Evolutionary conservation across 2,113 vertebrate genomes (phyloP).

Genomic region (Etheostoma spectabile): DNA sequence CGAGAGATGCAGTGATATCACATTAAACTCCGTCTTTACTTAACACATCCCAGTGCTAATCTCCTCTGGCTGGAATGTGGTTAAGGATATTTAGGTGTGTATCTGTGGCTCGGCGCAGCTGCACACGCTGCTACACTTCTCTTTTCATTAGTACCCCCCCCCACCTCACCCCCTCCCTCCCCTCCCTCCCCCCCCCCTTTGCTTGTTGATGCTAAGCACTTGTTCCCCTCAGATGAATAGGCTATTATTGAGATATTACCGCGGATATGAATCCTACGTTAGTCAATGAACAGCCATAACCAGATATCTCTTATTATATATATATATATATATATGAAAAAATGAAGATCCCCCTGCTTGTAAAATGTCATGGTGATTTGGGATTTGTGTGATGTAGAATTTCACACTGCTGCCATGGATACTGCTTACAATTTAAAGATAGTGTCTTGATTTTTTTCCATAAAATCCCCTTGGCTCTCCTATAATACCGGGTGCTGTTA

Average conservation of each 20-base stretch:
- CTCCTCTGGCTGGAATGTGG: conserved; percentile 71
- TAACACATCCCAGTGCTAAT: conserved; percentile 70
- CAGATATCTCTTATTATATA: conserved; percentile 57
- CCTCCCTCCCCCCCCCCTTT: conserved; percentile 5
- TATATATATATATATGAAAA: conserved; percentile 6
- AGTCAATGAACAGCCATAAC: conserved; percentile 76
- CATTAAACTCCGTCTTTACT: conserved; percentile 74
- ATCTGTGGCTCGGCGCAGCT: conserved; percentile 58
- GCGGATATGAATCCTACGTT: conserved; percentile 73
- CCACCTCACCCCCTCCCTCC: too few species aligned
- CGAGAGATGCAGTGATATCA: conserved; percentile 64
- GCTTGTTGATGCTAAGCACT: conserved; percentile 69
- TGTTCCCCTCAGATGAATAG: conserved; percentile 74
- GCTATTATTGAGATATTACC: conserved; percentile 79
- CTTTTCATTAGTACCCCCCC: conserved; percentile 71
- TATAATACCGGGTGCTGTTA: conserved; percentile 15
- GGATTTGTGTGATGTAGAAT: conserved; percentile 77
- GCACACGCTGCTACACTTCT: conserved; percentile 50
- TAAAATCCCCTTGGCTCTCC: conserved; percentile 16
- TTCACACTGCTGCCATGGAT: conserved; percentile 78
- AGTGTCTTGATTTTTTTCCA: conserved; percentile 46
- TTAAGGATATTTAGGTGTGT: conserved; percentile 77
- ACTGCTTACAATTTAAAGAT: conserved; percentile 65
- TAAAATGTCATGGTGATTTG: conserved; percentile 81
- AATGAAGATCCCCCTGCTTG: conserved; percentile 67